These are phyloP conservation scores for Catharus minimus DNA, from an alignment of 2,113 vertebrate genomes.

Conservation along the genomic window DNA sequence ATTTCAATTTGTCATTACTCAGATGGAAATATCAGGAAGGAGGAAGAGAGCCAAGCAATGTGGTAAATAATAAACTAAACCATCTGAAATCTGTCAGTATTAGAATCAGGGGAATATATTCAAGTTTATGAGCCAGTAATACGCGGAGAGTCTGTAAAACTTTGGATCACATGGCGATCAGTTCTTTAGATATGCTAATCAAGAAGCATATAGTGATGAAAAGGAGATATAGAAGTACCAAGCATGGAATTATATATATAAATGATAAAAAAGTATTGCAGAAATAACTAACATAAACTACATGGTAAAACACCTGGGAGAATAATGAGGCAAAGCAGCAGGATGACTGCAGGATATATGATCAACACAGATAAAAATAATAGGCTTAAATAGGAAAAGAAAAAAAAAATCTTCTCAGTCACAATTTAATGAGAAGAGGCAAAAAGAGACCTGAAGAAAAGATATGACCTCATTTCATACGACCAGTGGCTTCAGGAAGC, in stretches of 20 bases:
- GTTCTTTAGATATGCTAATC: background rate
- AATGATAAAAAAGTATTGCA: background rate
- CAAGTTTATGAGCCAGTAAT: background rate
- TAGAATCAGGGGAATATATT: background rate
- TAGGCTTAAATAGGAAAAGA: background rate
- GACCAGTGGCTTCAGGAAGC: background rate
- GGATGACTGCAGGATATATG: background rate
- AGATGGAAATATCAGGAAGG: background rate
- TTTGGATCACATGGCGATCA: background rate
- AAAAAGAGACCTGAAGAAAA: background rate
- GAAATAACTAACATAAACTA: background rate
- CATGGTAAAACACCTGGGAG: background rate
- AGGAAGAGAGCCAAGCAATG: background rate
- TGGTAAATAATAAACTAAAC: background rate
- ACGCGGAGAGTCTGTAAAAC: background rate
- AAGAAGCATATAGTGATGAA: background rate
- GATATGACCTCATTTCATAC: background rate
- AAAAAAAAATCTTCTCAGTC: background rate
- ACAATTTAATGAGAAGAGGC: background rate
- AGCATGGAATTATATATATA: background rate
- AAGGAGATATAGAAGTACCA: background rate
- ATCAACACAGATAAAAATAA: background rate
- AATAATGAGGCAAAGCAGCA: background rate
- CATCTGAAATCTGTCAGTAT: background rate
- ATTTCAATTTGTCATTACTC: conserved; percentile 3